A percentile compares a stretch with the other conserved stretches of the same genome.
phyloP scores from a whole-genome alignment of 2,888 invertebrate genomes.

The Neria commutata region DNA sequence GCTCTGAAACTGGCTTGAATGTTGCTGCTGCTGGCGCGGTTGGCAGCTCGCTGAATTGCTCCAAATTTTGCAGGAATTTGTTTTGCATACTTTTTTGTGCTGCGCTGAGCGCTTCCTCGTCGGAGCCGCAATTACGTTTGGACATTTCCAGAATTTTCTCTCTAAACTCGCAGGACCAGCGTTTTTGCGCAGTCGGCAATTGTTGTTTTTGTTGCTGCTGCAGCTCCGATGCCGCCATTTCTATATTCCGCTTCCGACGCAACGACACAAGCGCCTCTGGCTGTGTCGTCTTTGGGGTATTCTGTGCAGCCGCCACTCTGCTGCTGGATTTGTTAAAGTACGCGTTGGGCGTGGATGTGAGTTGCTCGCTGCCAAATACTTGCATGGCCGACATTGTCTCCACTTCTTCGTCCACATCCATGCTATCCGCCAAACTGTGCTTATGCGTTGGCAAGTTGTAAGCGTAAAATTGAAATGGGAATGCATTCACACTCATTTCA shows the following conservation, averaged over 20 bases:
- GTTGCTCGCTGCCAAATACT: no score
- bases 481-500: conserved; percentile 23
- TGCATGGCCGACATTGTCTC: neutral
- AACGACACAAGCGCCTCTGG: neutral
- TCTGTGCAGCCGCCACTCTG: no score
- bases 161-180: conserved; percentile 45
- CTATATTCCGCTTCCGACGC: no score
- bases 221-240: no score
- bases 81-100: neutral
- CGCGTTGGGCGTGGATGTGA: neutral
- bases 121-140: conserved; percentile 39
- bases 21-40: neutral
- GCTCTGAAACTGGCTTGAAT: neutral
- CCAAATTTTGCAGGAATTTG: neutral
- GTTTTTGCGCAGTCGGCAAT: conserved; percentile 39
- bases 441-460: conserved; percentile 20
- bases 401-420: conserved; percentile 21
- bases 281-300: neutral
- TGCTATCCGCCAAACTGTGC: conserved; percentile 5
- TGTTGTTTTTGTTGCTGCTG: conserved; percentile 36
- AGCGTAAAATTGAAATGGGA: conserved; percentile 22
- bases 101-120: conserved; percentile 18
- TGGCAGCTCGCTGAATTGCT: neutral
- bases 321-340: neutral
- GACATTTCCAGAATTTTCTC: conserved; percentile 46